Percentiles rank a stretch among this genome's conserved stretches.
Conservation (phyloP, 2,113 vertebrate species). For the Ondatra zibethicus region DNA sequence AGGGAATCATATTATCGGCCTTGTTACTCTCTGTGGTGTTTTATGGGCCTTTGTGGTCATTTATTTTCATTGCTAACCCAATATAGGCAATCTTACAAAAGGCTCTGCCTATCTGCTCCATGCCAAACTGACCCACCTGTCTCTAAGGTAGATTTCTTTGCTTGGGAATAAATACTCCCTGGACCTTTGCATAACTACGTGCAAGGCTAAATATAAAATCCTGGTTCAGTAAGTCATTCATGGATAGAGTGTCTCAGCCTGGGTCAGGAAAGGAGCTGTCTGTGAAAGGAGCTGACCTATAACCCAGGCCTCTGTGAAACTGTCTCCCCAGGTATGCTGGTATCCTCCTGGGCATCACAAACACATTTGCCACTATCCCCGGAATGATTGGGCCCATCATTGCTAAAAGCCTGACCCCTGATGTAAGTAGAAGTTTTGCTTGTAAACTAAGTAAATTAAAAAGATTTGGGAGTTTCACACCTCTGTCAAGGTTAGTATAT, state of each 20-base stretch:
- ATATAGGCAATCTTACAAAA: neutral
- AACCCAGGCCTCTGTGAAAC: neutral
- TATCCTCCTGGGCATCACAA: conserved; percentile 97
- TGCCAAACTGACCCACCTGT: neutral
- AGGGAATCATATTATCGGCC: neutral
- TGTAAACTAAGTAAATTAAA: neutral
- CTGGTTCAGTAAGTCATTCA: conserved; percentile 1
- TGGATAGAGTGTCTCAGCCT: neutral
- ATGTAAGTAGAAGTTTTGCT: conserved; percentile 88
- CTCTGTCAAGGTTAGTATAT: conserved; percentile 3
- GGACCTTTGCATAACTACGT: neutral
- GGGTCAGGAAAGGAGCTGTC: neutral
- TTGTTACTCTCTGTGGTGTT: neutral
- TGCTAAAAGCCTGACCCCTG: conserved; percentile 91
- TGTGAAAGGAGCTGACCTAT: neutral
- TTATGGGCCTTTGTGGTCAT: neutral
- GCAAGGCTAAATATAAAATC: neutral
- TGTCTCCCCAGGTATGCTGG: conserved; percentile 93
- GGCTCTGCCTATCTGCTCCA: neutral
- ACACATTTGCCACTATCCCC: conserved; percentile 97
- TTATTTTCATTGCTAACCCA: neutral
- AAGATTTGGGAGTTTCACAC: conserved; percentile 28
- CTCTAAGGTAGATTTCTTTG: neutral
- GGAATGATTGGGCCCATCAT: conserved; percentile 98
- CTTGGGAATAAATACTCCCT: neutral